Evolutionary conservation across 2,113 vertebrate species (phyloP).

Genomic region (Empidonax alnorum): DNA sequence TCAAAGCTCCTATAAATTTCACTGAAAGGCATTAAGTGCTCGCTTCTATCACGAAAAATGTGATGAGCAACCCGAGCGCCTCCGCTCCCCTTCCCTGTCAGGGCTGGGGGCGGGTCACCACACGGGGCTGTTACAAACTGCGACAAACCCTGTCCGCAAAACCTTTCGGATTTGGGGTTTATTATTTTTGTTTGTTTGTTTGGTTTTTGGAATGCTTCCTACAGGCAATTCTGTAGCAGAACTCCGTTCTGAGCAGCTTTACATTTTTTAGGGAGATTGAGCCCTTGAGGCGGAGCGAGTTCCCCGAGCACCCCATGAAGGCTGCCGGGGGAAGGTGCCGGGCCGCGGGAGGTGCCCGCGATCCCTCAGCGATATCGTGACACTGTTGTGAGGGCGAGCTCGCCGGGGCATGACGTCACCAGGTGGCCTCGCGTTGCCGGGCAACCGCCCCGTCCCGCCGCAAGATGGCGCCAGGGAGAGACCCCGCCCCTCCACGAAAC

Average conservation of each 20-base stretch:
- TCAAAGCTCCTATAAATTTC: background rate
- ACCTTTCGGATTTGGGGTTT: background rate
- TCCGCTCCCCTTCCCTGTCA: background rate
- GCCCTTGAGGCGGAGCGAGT: rapidly evolving
- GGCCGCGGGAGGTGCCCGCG: rapidly evolving
- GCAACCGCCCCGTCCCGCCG: background rate
- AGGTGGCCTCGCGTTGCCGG: background rate
- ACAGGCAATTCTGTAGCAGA: background rate
- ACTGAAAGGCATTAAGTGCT: background rate
- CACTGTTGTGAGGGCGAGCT: rapidly evolving
- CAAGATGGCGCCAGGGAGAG: background rate
- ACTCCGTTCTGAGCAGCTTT: background rate
- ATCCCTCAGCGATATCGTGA: rapidly evolving
- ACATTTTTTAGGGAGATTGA: rapidly evolving
- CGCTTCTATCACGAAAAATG: background rate
- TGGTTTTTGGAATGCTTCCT: background rate
- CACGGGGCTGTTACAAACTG: background rate
- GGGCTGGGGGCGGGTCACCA: background rate
- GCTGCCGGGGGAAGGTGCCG: rapidly evolving
- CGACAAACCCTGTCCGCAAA: background rate
- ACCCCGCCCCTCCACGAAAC: rapidly evolving
- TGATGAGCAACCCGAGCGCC: rapidly evolving
- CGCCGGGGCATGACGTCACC: background rate
- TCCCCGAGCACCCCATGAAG: no score
- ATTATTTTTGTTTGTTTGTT: background rate